Base-by-base conservation (phyloP, 2,888 invertebrate genomes). In the Gandaritis pyraliata region DNA sequence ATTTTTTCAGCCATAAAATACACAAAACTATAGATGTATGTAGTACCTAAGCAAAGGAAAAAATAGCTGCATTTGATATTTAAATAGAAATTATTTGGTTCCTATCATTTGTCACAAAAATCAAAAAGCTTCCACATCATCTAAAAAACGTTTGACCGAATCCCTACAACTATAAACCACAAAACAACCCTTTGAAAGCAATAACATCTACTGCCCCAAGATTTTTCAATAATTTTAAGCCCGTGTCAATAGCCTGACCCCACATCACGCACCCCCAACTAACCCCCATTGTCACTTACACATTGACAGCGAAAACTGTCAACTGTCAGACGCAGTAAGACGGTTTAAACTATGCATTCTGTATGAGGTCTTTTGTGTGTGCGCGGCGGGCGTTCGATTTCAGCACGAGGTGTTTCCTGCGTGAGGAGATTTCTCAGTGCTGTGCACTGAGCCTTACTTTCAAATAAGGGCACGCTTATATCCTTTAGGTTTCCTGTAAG, bases 281-380 rank as follows among this genome's bases (percentile, higher is more conserved):
- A 88, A 84, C 83, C 83, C 73, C 86, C 74, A 87, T 88, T 88
- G 89, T 90, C 81, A 75, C 77, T 78, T 75, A 69, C 77, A 61
- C 63, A 83, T 84, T 85, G 87, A 88, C 89, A 88, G 85, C 78
- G 87, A 86, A 88, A 88, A 89, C 90, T 90, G 91, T 90, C 90
- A 91, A 92, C 91, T 90, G 91, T 91, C 91, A 91, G 88, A 91
- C 81, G 85, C 91, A 90, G 88, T 81, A 86, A 89, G 90, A 81
- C 83, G 88, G 85, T 89, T 91, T 90, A 92, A 91, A 90, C 90
- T 90, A 87, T 87, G 90, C 88, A 81, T 81, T 82, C 82, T 85
- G 83, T 84, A 58, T 50, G 78, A 78, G 81, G 70, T 80, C 82
- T 82, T 84, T 89, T 87, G 86, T 86, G 76, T 72, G 71, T 51